phyloP scores from a whole-genome alignment of 1,140 invertebrate genomes.

The Cardiocondyla obscurior region DNA sequence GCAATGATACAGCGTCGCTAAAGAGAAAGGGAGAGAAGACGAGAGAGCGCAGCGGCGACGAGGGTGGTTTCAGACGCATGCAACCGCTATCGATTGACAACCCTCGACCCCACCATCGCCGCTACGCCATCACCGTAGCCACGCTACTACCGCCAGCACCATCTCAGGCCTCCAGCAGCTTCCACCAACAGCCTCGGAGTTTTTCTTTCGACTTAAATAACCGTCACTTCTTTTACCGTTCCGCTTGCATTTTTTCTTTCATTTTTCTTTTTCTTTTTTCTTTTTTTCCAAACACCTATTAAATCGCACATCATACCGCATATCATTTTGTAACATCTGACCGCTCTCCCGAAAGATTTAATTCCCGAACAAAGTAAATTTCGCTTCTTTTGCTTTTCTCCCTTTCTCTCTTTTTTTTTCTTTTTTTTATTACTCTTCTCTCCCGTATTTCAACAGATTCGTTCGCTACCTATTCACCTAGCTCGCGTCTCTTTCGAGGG shows the following conservation, averaged over 20 bases:
- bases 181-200: constrained; percentile 32
- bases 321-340: constrained; percentile 9
- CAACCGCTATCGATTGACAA: constrained; percentile 77
- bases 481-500: background rate
- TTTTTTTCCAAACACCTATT: constrained; percentile 5
- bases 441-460: constrained; percentile 2
- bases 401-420: background rate
- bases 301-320: constrained; percentile 4
- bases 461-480: background rate
- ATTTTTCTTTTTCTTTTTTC: background rate
- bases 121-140: constrained; percentile 48
- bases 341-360: constrained; percentile 22
- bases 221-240: background rate
- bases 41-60: constrained; percentile 28
- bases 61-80: constrained; percentile 70
- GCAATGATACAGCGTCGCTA: constrained; percentile 54
- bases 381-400: background rate
- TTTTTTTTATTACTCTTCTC: background rate
- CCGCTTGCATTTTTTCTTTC: background rate
- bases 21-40: background rate
- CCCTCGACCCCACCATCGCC: constrained; percentile 51
- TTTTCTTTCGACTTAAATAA: constrained; percentile 66
- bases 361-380: constrained; percentile 14
- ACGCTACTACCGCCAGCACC: constrained; percentile 21
- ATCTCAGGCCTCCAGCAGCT: background rate